Conservation (phyloP, 92 coral and sea anemone species). For the Isaurus tuberculatus region DNA sequence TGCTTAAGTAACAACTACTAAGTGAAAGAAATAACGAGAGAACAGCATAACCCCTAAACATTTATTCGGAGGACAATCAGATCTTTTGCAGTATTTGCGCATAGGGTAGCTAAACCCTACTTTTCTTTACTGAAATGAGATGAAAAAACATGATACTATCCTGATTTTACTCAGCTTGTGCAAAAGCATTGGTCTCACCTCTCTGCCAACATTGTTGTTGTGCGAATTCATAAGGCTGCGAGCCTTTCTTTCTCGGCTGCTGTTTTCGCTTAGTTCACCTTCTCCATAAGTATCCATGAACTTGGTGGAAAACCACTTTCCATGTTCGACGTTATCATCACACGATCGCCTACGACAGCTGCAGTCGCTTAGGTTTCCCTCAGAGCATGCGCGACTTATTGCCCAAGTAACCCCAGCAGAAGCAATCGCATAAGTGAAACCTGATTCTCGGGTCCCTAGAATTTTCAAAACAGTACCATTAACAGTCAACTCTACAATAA, state of each 20-base stretch:
- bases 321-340: constrained; percentile 74
- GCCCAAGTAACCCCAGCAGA: constrained; percentile 89
- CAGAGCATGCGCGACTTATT: constrained; percentile 80
- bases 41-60: no score
- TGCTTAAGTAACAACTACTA: no score
- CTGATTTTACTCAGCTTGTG: background rate
- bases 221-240: constrained; percentile 77
- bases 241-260: constrained; percentile 44
- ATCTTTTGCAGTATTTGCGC: no score
- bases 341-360: constrained; percentile 74
- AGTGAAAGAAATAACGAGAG: no score
- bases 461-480: background rate
- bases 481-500: no score
- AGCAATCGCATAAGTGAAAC: constrained; percentile 81
- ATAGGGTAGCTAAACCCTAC: no score
- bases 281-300: constrained; percentile 74
- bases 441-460: constrained; percentile 79
- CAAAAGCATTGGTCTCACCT: constrained; percentile 61
- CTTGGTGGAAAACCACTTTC: constrained; percentile 45
- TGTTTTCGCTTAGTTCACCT: constrained; percentile 1
- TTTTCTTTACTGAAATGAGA: no score
- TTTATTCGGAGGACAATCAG: no score
- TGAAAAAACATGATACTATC: background rate
- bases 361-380: constrained; percentile 79
- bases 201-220: constrained; percentile 85